Evolutionary conservation across 2,797 vertebrate genomes (phyloP).

Genomic region (Gallinago solitaria): DNA sequence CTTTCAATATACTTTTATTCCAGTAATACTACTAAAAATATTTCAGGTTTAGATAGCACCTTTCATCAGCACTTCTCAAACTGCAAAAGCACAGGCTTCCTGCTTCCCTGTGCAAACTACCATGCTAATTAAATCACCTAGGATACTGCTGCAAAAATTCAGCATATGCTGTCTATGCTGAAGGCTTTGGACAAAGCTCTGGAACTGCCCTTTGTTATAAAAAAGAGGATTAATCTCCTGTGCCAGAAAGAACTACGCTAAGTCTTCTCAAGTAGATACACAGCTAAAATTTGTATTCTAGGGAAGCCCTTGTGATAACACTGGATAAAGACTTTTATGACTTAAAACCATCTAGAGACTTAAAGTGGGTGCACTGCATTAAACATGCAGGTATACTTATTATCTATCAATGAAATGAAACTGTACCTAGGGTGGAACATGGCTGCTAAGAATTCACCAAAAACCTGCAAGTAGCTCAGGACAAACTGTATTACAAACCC

Average conservation of each 20-base stretch:
- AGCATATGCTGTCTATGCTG: not conserved
- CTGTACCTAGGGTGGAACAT: not conserved
- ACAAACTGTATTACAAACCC: not conserved
- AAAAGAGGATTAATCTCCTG: not conserved
- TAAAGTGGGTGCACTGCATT: not conserved
- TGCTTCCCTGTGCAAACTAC: not conserved
- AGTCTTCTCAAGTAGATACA: not conserved
- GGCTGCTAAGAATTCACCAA: not conserved
- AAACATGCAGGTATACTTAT: not conserved
- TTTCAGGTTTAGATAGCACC: slow-evolving; percentile 38
- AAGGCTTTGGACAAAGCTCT: slow-evolving; percentile 5
- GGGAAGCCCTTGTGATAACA: not conserved
- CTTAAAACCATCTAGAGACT: not conserved
- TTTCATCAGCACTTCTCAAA: slow-evolving; percentile 62
- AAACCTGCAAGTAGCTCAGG: not conserved
- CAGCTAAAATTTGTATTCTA: not conserved
- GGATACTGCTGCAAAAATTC: not conserved
- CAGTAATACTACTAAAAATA: not conserved
- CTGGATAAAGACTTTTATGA: not conserved
- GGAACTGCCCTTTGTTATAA: not conserved
- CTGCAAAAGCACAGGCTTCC: slow-evolving; percentile 33
- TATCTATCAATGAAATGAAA: not conserved
- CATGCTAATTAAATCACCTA: not conserved
- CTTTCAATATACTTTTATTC: slow-evolving; percentile 9
- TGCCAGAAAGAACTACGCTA: not conserved